These are phyloP conservation scores for Elephantulus edwardii DNA, from an alignment of 2,113 vertebrate species.

Conservation along the genomic window DNA sequence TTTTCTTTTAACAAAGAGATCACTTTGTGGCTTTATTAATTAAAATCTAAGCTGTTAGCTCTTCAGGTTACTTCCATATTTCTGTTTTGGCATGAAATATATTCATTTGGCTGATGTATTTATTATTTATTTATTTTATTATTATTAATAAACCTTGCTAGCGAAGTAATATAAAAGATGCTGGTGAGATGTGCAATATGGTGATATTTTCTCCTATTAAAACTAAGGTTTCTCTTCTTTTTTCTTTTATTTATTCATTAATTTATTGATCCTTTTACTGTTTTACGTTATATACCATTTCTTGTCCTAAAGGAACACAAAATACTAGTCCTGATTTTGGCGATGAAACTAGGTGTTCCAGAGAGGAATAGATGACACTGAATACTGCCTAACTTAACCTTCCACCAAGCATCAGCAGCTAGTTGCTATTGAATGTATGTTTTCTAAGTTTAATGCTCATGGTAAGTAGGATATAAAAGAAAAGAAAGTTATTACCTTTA, in stretches of 20 bases:
- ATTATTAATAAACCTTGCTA: not conserved
- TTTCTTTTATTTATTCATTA: not conserved
- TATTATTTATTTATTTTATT: slow-evolving; percentile 19
- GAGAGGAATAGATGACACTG: not conserved
- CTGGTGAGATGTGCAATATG: not conserved
- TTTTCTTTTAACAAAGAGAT: not conserved
- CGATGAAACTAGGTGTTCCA: not conserved
- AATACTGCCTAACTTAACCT: not conserved
- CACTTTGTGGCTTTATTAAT: slow-evolving; percentile 22
- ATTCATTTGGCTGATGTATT: not conserved
- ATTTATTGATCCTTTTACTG: not conserved
- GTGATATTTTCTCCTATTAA: not conserved
- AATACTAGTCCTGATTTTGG: not conserved
- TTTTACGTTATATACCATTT: not conserved
- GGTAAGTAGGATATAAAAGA: slow-evolving; percentile 18
- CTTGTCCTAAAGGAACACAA: not conserved
- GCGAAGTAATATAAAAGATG: not conserved
- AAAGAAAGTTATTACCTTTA: slow-evolving; percentile 40
- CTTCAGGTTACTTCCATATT: not conserved
- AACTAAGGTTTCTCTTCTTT: not conserved
- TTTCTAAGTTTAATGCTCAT: slow-evolving; percentile 15
- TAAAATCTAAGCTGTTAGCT: slow-evolving; percentile 21
- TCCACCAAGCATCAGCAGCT: not conserved
- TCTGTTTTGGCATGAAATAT: slow-evolving; percentile 32
- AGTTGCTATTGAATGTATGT: not conserved